These are phyloP conservation scores for Nephila pilipes DNA, from an alignment of 1,140 invertebrate species.

Conservation along the genomic window DNA sequence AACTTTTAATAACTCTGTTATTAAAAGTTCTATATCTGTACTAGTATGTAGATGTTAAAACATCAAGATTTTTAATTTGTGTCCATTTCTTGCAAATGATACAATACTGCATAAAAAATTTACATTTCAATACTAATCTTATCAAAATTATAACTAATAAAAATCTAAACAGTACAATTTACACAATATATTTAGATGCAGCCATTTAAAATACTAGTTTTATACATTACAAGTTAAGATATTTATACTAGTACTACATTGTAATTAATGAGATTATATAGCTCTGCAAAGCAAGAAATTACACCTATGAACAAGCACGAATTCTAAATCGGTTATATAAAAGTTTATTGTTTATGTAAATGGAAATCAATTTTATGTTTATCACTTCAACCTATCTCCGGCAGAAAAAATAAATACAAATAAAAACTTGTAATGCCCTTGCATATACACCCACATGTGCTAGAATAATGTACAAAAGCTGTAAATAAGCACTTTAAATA, in stretches of 20 bases:
- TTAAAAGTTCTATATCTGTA: neutral
- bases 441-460: constrained; percentile 65
- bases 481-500: constrained; percentile 55
- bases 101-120: neutral
- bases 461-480: constrained; percentile 44
- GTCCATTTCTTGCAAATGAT: neutral
- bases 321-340: too few species aligned
- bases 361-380: constrained; percentile 63
- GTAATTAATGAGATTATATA: neutral
- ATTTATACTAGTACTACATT: too few species aligned
- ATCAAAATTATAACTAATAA: too few species aligned
- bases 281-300: constrained; percentile 1
- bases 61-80: neutral
- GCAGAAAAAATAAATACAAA: constrained; percentile 70
- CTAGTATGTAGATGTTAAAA: neutral
- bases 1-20: neutral
- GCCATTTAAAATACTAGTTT: too few species aligned
- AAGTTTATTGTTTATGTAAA: neutral
- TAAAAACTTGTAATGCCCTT: constrained; percentile 65
- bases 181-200: too few species aligned
- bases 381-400: constrained; percentile 39
- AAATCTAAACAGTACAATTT: too few species aligned
- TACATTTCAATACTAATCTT: neutral
- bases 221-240: neutral
- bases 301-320: neutral